A percentile compares a stretch with the other conserved stretches of the same genome.
phyloP scores from a whole-genome alignment of 2,797 vertebrate genomes.

The Sciurus vulgaris region DNA sequence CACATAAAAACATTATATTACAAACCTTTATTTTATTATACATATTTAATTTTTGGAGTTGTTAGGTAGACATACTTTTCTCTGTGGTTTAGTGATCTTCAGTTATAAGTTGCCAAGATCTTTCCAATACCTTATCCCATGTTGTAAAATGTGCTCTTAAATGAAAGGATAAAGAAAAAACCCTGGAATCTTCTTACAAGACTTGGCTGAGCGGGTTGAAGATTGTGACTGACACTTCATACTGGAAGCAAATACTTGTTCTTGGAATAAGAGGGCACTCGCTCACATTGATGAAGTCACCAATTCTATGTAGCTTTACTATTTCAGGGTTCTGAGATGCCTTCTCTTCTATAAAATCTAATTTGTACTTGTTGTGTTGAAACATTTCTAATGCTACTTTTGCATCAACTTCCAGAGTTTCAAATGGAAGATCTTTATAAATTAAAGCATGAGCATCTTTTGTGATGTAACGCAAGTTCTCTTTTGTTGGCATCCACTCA shows the following conservation, averaged over 20 bases:
- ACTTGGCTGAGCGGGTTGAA: constrained; percentile 82
- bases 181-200: constrained; percentile 93
- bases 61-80: constrained; percentile 76
- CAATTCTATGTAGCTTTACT: constrained; percentile 93
- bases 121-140: too few species aligned
- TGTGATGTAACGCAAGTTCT: constrained; percentile 92
- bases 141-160: constrained; percentile 87
- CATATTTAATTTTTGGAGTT: constrained; percentile 66
- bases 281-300: constrained; percentile 94
- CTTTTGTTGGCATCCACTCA: constrained; percentile 93
- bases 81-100: constrained; percentile 83
- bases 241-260: constrained; percentile 94
- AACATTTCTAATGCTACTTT: constrained; percentile 96
- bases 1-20: constrained; percentile 27
- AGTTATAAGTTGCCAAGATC: constrained; percentile 72
- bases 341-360: constrained; percentile 92
- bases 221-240: constrained; percentile 94
- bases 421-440: constrained; percentile 93
- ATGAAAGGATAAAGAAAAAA: constrained; percentile 93
- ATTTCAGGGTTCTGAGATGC: constrained; percentile 89
- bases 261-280: constrained; percentile 94
- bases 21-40: constrained; percentile 78
- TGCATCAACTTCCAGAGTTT: constrained; percentile 92
- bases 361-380: constrained; percentile 95
- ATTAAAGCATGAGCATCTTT: constrained; percentile 91